Evolutionary conservation across 1,140 invertebrate genomes (phyloP).

Genomic region (Amyelois transitella): DNA sequence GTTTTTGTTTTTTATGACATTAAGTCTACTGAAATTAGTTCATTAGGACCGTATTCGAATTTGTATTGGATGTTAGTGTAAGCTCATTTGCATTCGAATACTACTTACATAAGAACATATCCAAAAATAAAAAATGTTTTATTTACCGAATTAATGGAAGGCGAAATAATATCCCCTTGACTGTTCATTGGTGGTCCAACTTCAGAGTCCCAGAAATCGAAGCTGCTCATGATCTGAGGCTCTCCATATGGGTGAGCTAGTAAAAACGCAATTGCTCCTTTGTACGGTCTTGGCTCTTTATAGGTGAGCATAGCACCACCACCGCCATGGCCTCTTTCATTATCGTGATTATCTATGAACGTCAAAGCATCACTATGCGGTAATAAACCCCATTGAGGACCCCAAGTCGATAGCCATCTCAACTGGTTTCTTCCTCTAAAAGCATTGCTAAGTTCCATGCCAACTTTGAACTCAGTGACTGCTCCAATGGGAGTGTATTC

Average conservation of each 20-base stretch:
- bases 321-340: conserved; percentile 76
- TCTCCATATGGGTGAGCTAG: conserved; percentile 87
- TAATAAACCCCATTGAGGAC: conserved; percentile 76
- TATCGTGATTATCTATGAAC: conserved; percentile 80
- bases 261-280: conserved; percentile 85
- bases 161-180: conserved; percentile 78
- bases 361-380: conserved; percentile 75
- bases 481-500: conserved; percentile 81
- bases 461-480: conserved; percentile 83
- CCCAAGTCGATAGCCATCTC: conserved; percentile 72
- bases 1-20: too few relatives aligned
- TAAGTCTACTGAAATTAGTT: too few relatives aligned
- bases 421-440: conserved; percentile 63
- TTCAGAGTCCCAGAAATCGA: conserved; percentile 74
- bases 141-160: conserved; percentile 76
- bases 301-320: conserved; percentile 77
- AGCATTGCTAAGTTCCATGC: conserved; percentile 53
- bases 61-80: too few relatives aligned
- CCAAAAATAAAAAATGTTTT: too few relatives aligned
- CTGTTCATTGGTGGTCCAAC: conserved; percentile 78
- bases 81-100: too few relatives aligned
- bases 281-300: conserved; percentile 76
- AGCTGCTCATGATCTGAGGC: conserved; percentile 88
- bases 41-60: too few relatives aligned
- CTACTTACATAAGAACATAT: too few relatives aligned